Evolutionary conservation across 2,797 vertebrate species (phyloP).

Genomic region (Naso thynnoides): DNA sequence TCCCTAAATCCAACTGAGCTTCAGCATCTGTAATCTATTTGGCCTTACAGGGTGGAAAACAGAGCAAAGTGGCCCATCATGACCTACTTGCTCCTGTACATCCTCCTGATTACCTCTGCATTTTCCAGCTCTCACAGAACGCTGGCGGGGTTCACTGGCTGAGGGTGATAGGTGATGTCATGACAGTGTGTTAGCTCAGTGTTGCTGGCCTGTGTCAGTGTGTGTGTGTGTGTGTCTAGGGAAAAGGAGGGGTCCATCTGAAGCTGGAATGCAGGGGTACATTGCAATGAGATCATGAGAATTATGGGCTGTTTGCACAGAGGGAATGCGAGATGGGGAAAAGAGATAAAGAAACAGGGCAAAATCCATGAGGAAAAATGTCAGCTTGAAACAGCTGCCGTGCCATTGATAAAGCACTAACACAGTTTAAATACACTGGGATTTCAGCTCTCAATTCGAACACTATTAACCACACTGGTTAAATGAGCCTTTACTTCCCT

Average conservation of each 20-base stretch:
- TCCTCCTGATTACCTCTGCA: slow-evolving; percentile 17
- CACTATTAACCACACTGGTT: background rate
- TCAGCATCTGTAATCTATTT: slow-evolving; percentile 20
- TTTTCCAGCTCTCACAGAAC: slow-evolving; percentile 29
- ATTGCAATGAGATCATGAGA: slow-evolving; percentile 77
- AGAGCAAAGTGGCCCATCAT: slow-evolving; percentile 24
- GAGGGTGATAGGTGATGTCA: slow-evolving; percentile 52
- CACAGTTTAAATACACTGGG: background rate
- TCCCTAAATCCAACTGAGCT: slow-evolving; percentile 5
- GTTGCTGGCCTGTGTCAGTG: slow-evolving; percentile 7
- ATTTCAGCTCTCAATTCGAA: slow-evolving; percentile 23
- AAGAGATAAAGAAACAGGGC: slow-evolving; percentile 33
- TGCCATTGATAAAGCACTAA: slow-evolving; percentile 14
- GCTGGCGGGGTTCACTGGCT: slow-evolving; percentile 31
- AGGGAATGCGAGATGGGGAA: slow-evolving; percentile 47
- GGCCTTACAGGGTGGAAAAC: slow-evolving; percentile 15
- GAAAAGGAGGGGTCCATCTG: slow-evolving; percentile 55
- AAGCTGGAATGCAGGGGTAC: slow-evolving; percentile 67
- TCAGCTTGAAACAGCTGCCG: slow-evolving; percentile 48
- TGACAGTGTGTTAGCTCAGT: slow-evolving; percentile 39
- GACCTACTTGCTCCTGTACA: slow-evolving; percentile 40
- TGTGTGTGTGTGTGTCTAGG: slow-evolving; percentile 24
- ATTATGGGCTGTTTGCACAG: slow-evolving; percentile 70
- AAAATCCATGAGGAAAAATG: slow-evolving; percentile 37
- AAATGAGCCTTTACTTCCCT: background rate